phyloP scores from a whole-genome alignment of 2,888 invertebrate genomes.

The Apotomis turbidana region DNA sequence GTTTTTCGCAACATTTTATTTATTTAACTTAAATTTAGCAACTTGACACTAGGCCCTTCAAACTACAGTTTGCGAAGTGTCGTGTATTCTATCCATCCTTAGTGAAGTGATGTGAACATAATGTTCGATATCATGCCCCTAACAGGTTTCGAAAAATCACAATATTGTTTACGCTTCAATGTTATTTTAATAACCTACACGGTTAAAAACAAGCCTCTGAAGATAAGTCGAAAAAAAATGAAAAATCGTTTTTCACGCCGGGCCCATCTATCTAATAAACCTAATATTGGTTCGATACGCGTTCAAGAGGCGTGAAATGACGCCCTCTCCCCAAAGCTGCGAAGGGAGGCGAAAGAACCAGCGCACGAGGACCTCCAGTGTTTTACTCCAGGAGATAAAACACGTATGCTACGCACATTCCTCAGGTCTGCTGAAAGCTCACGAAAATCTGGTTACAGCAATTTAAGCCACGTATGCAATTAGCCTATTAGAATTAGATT shows the following conservation, averaged over 20 bases:
- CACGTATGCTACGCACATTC: slow-evolving; percentile 31
- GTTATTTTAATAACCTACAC: slow-evolving; percentile 37
- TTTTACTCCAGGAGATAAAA: slow-evolving; percentile 52
- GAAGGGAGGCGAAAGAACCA: slow-evolving; percentile 57
- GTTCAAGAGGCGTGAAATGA: slow-evolving; percentile 81
- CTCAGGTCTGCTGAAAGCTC: slow-evolving; percentile 44
- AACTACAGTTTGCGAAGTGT: too few species aligned
- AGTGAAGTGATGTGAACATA: not conserved
- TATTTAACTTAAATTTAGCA: too few species aligned
- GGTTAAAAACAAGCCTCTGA: slow-evolving; percentile 33
- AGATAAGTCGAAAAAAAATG: slow-evolving; percentile 58
- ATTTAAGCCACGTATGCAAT: slow-evolving; percentile 56
- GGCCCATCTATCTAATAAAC: slow-evolving; percentile 80
- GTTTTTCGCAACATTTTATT: too few species aligned
- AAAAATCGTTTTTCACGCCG: slow-evolving; percentile 72
- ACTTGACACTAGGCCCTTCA: too few species aligned
- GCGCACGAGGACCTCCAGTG: slow-evolving; percentile 57
- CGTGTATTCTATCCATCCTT: too few species aligned
- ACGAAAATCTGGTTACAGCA: slow-evolving; percentile 46
- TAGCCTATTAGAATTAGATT: slow-evolving; percentile 47
- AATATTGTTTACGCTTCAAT: slow-evolving; percentile 32
- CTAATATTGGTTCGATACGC: slow-evolving; percentile 82
- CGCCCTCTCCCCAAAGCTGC: slow-evolving; percentile 57
- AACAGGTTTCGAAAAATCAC: slow-evolving; percentile 1
- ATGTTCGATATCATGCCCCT: not conserved